Base-by-base conservation (phyloP, 2,888 invertebrate genomes). In the Argyresthia albistria region DNA sequence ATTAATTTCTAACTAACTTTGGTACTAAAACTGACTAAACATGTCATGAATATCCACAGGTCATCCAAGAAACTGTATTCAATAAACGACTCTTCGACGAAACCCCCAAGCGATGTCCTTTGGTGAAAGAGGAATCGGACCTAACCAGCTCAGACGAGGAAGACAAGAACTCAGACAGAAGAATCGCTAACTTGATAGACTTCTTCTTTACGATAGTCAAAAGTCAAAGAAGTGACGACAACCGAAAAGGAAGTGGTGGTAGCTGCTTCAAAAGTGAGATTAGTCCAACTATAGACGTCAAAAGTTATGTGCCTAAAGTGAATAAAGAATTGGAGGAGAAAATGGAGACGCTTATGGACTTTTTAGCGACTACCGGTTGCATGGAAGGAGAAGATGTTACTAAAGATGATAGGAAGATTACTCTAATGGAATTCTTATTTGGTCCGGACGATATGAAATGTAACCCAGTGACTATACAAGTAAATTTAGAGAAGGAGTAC, bases 201-300 rank as follows among this genome's bases (percentile, higher is more conserved):
- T 88, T 88, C 66, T 87, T 88, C 64, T 88, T 88, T 46, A 86
- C 87, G 0, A 83, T 88, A 50, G 87, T 88, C 0, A 88, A 86
- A 59, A 86, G 83, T 57, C 87, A 88, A 53, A 81, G 57, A 55
- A 25, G 43, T 10, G 61, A 73, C 43, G 79, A 79, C 9, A 81
- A 83, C 0, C 63, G 88, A 9, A 88, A 87, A 58, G 70, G 79
- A 45, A 87, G 84, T 54, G 75, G 75, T 0, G 80, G 74, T 0
- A 83, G 82, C 55, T 88, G 88, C 50, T 86, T 87, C 51, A 87
- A 70, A 66, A 72, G 74, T 1, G 88, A 88, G 61, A 60, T 62
- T 0, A 82, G 80, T 57, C 82, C 87, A 2, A 65, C 67, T 12
- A 80, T 80, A 53, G 71, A 73, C 39, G 62, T 69, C 36, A 64